phyloP scores from a whole-genome alignment of 2,113 vertebrate genomes.

The Pipra filicauda region DNA sequence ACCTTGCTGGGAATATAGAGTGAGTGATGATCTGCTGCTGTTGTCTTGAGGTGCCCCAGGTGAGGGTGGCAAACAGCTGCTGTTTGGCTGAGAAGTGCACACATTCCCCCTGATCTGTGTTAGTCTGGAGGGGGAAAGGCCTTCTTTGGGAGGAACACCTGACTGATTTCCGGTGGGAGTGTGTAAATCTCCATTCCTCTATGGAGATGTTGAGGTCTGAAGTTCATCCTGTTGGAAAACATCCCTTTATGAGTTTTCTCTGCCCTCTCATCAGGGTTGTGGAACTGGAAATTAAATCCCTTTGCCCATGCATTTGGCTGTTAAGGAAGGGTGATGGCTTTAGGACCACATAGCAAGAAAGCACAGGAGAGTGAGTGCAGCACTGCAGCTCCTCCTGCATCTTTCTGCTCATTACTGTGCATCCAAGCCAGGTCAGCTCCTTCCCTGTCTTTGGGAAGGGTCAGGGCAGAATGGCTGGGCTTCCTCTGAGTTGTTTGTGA shows the following conservation, averaged over 20 bases:
- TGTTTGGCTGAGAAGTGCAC: neutral
- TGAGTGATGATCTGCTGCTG: neutral
- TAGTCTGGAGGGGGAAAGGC: neutral
- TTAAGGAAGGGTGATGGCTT: neutral
- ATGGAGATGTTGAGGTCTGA: neutral
- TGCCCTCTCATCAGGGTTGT: neutral
- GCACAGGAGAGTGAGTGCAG: accelerated
- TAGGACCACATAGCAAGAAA: neutral
- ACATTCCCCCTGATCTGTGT: accelerated
- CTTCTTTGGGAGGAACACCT: neutral
- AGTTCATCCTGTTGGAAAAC: neutral
- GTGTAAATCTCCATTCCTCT: neutral
- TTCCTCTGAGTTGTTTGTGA: neutral
- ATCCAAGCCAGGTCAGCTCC: neutral
- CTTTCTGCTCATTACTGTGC: neutral
- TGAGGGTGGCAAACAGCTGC: neutral
- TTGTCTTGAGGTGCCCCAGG: neutral
- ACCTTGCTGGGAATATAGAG: neutral
- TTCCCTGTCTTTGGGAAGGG: neutral
- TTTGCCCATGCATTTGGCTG: neutral
- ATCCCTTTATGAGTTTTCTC: neutral
- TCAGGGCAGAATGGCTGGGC: neutral
- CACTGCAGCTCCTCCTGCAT: neutral
- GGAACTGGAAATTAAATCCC: neutral
- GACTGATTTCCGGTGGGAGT: neutral